Conservation (phyloP, 2,113 vertebrate species). For the Nycticorax nycticorax region DNA sequence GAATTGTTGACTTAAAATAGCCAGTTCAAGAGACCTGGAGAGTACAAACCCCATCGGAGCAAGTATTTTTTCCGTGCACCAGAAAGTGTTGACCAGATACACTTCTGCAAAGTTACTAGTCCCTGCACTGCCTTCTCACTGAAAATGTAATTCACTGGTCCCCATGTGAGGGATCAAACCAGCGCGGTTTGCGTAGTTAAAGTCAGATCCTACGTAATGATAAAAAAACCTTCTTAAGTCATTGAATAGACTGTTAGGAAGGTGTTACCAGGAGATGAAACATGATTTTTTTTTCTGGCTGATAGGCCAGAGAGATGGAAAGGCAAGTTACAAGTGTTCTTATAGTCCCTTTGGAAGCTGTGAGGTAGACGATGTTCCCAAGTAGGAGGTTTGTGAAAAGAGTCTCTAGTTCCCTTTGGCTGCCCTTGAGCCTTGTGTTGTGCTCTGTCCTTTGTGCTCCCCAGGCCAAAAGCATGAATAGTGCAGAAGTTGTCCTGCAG, state of each 20-base stretch:
- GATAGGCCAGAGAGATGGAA: background rate
- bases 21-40: background rate
- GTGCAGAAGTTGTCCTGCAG: background rate
- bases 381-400: background rate
- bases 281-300: background rate
- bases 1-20: background rate
- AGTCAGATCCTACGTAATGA: background rate
- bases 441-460: background rate
- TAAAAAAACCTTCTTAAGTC: background rate
- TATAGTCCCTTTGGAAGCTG: background rate
- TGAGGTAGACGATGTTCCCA: background rate
- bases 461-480: background rate
- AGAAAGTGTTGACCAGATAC: fast-evolving
- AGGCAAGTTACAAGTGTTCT: background rate
- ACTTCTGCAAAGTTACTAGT: background rate
- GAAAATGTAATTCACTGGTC: background rate
- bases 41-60: background rate
- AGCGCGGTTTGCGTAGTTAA: background rate
- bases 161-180: background rate
- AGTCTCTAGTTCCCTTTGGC: background rate
- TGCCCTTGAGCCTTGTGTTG: background rate
- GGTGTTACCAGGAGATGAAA: background rate
- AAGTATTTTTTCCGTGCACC: background rate
- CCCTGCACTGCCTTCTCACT: background rate
- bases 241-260: background rate